Evolutionary conservation across 2,888 invertebrate species (phyloP), one percentile per base, ranked within the genome.

Genomic region (Anthrax anthrax): DNA sequence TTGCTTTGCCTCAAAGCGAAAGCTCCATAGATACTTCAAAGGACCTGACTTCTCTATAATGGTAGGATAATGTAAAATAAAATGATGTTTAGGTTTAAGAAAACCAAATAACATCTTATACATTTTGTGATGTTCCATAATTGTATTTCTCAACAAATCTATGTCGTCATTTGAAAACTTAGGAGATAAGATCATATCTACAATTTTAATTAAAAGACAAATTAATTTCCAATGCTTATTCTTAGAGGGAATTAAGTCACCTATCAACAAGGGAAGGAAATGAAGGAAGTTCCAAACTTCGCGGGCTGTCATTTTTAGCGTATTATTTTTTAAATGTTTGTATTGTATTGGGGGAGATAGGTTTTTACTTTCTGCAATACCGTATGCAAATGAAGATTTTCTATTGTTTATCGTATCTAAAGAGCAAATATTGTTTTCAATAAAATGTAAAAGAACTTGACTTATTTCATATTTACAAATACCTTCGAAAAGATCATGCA

Each of bases 161-260:
- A 32, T 45, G 2, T 19, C 18, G 18, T 37, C 34, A 18, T 32
- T 14, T 12, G 16, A 17, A 27, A 39, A 34, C 9, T 36, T 13
- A 44, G 47, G n/a, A 42, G 40, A 47, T 43, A 49, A 43, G 37
- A 49, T 44, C 42, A 39, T 32, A 39, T 51, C 46, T 42, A 45
- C 27, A 45, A 51, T 47, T 47, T 48, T 41, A 38, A 48, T 41
- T 37, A 48, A 43, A 44, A 43, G 37, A 34, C 43, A 38, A 39
- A 48, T 43, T 40, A 51, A 38, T 40, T 49, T 45, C 45, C 49
- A 50, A 12, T 32, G 12, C 2, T 32, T 32, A 32, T 12, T 12
- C 8, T 32, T 32, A 3, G 6, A 2, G 1, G 29, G 29, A 12
- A 32, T 12, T 32, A 32, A 12, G 12, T 32, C 29, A 1, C 29